Evolutionary conservation across 2,888 invertebrate species (phyloP).

Genomic region (Hemaris fuciformis): DNA sequence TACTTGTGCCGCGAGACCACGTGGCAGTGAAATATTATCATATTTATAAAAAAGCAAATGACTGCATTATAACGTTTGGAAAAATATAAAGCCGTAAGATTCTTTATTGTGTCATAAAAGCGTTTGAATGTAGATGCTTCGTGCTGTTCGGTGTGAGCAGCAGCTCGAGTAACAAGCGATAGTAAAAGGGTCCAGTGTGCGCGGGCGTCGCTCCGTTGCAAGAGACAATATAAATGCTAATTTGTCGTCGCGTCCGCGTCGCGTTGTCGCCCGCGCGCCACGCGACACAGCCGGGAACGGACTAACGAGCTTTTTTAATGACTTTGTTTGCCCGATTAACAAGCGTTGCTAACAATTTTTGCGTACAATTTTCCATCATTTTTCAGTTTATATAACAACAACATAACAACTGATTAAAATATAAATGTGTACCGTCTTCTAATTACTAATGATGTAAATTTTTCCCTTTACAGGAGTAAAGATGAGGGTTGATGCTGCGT

Average conservation of each 20-base stretch:
- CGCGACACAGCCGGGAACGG: slow-evolving; percentile 17
- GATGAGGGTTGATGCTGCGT: not conserved
- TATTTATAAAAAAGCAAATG: too few relatives aligned
- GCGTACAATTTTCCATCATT: not conserved
- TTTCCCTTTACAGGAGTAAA: not conserved
- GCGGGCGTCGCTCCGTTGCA: slow-evolving; percentile 34
- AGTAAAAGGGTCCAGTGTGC: slow-evolving; percentile 29
- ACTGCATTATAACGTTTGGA: too few relatives aligned
- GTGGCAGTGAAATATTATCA: too few relatives aligned
- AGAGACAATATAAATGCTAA: slow-evolving; percentile 57
- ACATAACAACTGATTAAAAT: not conserved
- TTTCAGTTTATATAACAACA: too few relatives aligned
- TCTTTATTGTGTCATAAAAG: not conserved
- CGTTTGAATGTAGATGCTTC: too few relatives aligned
- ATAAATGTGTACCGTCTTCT: not conserved
- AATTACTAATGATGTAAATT: not conserved
- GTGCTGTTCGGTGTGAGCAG: slow-evolving; percentile 25
- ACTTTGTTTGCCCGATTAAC: slow-evolving; percentile 44
- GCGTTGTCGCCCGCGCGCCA: slow-evolving; percentile 13
- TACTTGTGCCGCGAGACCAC: too few relatives aligned
- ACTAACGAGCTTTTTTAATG: slow-evolving; percentile 51
- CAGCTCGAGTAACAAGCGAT: slow-evolving; percentile 15
- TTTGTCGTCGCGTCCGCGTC: slow-evolving; percentile 21
- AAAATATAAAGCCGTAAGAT: not conserved
- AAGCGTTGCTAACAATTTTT: slow-evolving; percentile 24